A percentile compares a stretch with the other conserved stretches of the same genome.
phyloP scores from a whole-genome alignment of 2,113 vertebrate species.

The Menidia beryllina region DNA sequence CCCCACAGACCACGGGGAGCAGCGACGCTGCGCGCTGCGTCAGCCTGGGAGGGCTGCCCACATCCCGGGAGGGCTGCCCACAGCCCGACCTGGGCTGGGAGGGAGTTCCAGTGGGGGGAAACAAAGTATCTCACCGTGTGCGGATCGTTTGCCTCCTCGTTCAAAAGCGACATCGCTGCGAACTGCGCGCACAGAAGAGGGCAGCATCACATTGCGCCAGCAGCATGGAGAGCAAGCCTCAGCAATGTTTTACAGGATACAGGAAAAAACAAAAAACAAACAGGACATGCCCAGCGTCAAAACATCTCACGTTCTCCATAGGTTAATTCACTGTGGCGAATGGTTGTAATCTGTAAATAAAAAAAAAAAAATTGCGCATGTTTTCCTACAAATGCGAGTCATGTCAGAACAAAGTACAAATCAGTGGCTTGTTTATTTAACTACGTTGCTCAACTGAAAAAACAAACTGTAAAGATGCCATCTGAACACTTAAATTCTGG shows the following conservation, averaged over 20 bases:
- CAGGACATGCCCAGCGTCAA: too few species aligned
- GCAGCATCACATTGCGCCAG: conserved; percentile 32
- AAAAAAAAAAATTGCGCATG: neutral
- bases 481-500: too few species aligned
- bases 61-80: too few species aligned
- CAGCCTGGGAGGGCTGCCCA: too few species aligned
- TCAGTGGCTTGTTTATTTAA: neutral
- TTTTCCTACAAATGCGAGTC: neutral
- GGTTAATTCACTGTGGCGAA: too few species aligned
- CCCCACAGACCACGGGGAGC: neutral
- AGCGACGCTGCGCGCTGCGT: neutral
- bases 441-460: neutral
- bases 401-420: neutral
- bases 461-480: too few species aligned
- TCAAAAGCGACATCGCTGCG: neutral
- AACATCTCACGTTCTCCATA: too few species aligned
- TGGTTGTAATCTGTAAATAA: neutral
- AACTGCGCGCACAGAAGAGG: conserved; percentile 14
- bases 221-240: neutral
- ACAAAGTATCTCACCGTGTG: too few species aligned
- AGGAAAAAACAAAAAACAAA: neutral
- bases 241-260: too few species aligned
- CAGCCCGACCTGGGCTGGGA: too few species aligned
- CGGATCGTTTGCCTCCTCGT: neutral
- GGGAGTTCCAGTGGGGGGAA: too few species aligned